Base-by-base conservation (phyloP, 2,113 vertebrate genomes). In the Podocnemis expansa region DNA sequence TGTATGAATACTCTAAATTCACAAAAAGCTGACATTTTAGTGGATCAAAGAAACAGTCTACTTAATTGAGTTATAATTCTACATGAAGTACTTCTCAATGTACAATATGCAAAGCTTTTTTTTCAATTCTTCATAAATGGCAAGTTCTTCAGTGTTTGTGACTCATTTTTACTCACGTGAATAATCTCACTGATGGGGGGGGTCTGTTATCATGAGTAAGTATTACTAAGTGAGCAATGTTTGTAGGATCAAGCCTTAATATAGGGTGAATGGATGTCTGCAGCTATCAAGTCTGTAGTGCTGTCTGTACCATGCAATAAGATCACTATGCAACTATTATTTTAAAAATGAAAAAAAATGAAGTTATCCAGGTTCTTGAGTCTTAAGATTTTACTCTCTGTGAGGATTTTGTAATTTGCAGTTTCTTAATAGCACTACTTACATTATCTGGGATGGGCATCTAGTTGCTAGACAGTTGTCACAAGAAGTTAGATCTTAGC, bases 21-120 rank as follows among this genome's bases (percentile, higher is more conserved):
- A 76, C 60, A 93, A 84, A 89, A 85, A 90, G 95, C 87, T 95
- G 82, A 96, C 94, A 84, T 84, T 91, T 86, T 94, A 84, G 75
- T 83, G 56, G 82, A 95, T 96, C 88, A 96, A 87, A 96, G 60
- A 96, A 96, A 70, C 16, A 85, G 38, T 94, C 92, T 80, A 75
- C 87, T 95, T 93, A 95, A 90, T 84, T 95, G 92, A 95, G 31
- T 96, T 97, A 83, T 87, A 96, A 95, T 96, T 82, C 80, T 92
- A 84, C 49, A 60, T 91, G 93, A 93, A 93, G 89, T 83, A 87
- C 25, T 79, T 75, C 67, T 10, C 38, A 93, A 75, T 0, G 0
- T 82, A 78, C 49, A 89, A 0, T 88, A 41, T 91, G 41, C 82
- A 38, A 60, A 16, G 43, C 47, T 87, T 94, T 91, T 92, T 47